phyloP scores from a whole-genome alignment of 2,888 invertebrate species.

The Scaptomyza flava region DNA sequence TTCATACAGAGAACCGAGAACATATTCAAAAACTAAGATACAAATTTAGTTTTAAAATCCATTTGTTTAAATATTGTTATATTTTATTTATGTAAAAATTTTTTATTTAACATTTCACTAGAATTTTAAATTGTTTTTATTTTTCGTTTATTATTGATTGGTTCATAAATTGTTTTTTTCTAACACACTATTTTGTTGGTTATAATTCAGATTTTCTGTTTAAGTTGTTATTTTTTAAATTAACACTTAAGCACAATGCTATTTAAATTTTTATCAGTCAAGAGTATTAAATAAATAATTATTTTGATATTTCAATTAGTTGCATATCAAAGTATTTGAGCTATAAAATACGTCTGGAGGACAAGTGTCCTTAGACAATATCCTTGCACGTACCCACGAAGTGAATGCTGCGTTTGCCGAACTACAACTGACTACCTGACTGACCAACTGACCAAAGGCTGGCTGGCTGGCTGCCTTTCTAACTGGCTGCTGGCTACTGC shows the following conservation, averaged over 20 bases:
- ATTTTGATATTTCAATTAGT: background rate
- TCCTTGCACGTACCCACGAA: constrained; percentile 47
- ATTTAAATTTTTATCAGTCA: background rate
- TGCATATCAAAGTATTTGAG: background rate
- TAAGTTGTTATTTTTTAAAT: background rate
- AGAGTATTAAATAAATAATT: background rate
- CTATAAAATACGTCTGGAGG: constrained; percentile 1
- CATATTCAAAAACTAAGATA: too few species aligned
- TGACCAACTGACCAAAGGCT: constrained; percentile 62
- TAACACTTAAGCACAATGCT: constrained; percentile 2
- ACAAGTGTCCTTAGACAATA: constrained; percentile 17
- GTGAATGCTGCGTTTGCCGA: constrained; percentile 45
- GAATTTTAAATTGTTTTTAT: too few species aligned
- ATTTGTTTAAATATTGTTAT: background rate
- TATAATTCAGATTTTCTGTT: background rate
- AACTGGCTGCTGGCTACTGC: constrained; percentile 40
- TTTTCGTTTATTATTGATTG: background rate
- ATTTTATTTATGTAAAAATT: background rate
- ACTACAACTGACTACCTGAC: constrained; percentile 56
- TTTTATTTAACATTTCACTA: background rate
- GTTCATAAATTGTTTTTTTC: background rate
- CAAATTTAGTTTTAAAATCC: too few species aligned
- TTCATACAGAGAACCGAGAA: background rate
- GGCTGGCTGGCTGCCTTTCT: constrained; percentile 29
- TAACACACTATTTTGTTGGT: background rate